Conservation (phyloP, 2,888 invertebrate species). For the Meandrusa payeni region DNA sequence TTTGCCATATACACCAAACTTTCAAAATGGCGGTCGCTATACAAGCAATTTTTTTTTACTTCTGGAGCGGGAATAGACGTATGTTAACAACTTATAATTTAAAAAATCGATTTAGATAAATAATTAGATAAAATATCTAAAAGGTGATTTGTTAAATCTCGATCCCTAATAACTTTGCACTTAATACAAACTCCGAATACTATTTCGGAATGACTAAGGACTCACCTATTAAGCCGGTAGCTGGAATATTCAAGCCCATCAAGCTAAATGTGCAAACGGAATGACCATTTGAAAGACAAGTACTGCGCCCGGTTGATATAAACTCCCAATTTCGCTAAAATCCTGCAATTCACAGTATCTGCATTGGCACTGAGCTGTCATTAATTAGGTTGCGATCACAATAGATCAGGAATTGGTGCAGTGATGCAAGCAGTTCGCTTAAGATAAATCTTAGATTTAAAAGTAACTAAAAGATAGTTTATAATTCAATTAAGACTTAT, state of each 20-base stretch:
- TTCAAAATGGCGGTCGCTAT: too few relatives aligned
- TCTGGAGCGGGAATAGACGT: too few relatives aligned
- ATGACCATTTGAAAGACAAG: constrained; percentile 26
- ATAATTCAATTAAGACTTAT: too few relatives aligned
- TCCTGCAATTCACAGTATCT: constrained; percentile 25
- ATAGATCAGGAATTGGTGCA: constrained; percentile 23
- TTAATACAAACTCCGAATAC: too few relatives aligned
- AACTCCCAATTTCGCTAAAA: constrained; percentile 24
- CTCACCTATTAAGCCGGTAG: constrained; percentile 15
- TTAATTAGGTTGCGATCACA: constrained; percentile 24
- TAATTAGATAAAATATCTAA: too few relatives aligned
- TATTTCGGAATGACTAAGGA: constrained; percentile 13
- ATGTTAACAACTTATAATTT: too few relatives aligned
- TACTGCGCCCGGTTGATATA: constrained; percentile 23
- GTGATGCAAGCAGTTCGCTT: constrained; percentile 11
- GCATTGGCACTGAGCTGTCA: constrained; percentile 25
- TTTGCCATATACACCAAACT: too few relatives aligned
- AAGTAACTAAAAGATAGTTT: neutral
- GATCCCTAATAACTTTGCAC: too few relatives aligned
- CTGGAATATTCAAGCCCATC: constrained; percentile 15
- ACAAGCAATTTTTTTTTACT: too few relatives aligned
- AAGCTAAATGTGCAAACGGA: constrained; percentile 24
- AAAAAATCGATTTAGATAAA: too few relatives aligned
- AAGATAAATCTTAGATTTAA: constrained; percentile 5
- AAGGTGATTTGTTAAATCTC: too few relatives aligned